Evolutionary conservation across 2,888 invertebrate species (phyloP).

Genomic region (Glaucopsyche alexis): DNA sequence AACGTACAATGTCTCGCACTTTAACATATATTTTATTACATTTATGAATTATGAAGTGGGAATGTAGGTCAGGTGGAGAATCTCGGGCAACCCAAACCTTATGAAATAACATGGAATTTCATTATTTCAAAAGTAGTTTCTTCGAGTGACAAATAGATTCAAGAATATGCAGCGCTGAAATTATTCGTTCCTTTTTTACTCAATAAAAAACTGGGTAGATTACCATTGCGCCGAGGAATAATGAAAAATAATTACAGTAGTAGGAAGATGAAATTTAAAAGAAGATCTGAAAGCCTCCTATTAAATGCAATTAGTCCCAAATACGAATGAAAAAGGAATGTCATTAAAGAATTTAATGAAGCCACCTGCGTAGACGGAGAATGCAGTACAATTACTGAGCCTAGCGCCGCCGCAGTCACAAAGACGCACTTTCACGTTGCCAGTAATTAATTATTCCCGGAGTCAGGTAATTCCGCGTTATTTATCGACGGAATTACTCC

Average conservation of each 20-base stretch:
- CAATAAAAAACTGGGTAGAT: not conserved
- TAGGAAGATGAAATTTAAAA: not conserved
- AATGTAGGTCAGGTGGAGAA: slow-evolving; percentile 5
- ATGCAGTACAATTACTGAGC: slow-evolving; percentile 12
- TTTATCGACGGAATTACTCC: slow-evolving; percentile 45
- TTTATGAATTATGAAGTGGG: slow-evolving; percentile 14
- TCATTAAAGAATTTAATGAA: slow-evolving; percentile 7
- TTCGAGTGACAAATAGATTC: slow-evolving; percentile 11
- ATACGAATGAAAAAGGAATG: not conserved
- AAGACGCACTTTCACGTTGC: slow-evolving; percentile 32
- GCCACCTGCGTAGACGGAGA: slow-evolving; percentile 11
- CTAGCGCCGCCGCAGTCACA: slow-evolving; percentile 14
- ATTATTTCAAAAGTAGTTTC: slow-evolving; percentile 19
- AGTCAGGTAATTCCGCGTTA: slow-evolving; percentile 45
- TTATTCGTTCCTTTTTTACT: not conserved
- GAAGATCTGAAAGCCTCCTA: not conserved
- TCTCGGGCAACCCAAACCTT: slow-evolving; percentile 3
- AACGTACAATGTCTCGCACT: not conserved
- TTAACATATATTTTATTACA: slow-evolving; percentile 19
- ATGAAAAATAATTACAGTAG: not conserved
- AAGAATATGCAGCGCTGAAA: slow-evolving; percentile 7
- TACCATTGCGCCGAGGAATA: not conserved
- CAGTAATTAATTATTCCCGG: slow-evolving; percentile 44
- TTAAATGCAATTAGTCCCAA: slow-evolving; percentile 15
- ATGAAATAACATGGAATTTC: slow-evolving; percentile 19